These are phyloP conservation scores for Archegozetes longisetosus DNA, from an alignment of 1,140 invertebrate species.

Conservation along the genomic window DNA sequence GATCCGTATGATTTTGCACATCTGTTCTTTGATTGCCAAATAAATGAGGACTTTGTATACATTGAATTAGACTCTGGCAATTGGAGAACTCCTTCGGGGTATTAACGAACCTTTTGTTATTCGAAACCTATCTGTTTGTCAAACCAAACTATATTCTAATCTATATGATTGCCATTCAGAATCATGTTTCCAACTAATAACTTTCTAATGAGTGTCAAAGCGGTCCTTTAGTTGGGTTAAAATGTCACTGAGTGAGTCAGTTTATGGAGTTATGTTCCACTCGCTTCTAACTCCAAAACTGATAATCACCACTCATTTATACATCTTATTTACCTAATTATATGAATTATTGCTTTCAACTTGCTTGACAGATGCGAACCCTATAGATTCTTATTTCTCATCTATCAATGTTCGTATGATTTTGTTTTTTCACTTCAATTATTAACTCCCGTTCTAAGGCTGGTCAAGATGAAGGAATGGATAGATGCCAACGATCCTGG, in stretches of 20 bases:
- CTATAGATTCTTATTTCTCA: too few species aligned
- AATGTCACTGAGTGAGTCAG: background rate
- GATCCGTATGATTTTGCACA: background rate
- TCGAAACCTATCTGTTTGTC: too few species aligned
- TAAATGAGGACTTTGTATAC: conserved; percentile 14
- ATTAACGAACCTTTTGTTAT: background rate
- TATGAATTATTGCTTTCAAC: too few species aligned
- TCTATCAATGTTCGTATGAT: too few species aligned
- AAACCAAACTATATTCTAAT: background rate
- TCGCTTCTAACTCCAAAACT: too few species aligned
- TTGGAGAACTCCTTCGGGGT: background rate
- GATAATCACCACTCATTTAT: too few species aligned
- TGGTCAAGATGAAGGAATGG: conserved; percentile 97
- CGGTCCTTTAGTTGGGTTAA: background rate
- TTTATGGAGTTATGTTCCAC: too few species aligned
- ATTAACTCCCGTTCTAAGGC: conserved; percentile 48
- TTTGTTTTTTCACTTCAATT: conserved; percentile 1
- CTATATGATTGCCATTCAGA: background rate
- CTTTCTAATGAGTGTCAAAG: background rate
- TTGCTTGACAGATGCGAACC: too few species aligned
- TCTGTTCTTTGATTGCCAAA: background rate
- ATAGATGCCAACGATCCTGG: conserved; percentile 93
- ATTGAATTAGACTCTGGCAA: conserved; percentile 19
- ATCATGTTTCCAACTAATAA: background rate
- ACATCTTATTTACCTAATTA: too few species aligned